phyloP scores from a whole-genome alignment of 2,888 invertebrate species.

The Andrena hattorfiana region DNA sequence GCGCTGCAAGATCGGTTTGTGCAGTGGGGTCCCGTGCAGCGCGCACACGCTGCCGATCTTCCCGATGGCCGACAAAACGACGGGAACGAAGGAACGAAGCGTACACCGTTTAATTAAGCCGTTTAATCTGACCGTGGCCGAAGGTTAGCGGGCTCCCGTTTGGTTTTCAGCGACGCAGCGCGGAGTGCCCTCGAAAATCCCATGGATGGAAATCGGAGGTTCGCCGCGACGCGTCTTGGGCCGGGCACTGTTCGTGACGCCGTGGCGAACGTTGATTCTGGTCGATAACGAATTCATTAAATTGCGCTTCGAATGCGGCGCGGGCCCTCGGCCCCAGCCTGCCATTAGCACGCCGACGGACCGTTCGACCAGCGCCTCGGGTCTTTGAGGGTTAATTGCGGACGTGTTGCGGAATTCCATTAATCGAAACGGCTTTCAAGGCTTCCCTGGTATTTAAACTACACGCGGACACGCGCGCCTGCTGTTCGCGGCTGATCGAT shows the following conservation, averaged over 20 bases:
- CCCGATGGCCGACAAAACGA: no score
- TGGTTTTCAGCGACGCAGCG: background rate
- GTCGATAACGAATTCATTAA: conserved; percentile 74
- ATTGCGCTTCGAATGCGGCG: conserved; percentile 73
- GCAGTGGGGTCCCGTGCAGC: no score
- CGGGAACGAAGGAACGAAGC: background rate
- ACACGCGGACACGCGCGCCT: conserved; percentile 54
- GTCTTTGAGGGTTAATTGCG: conserved; percentile 77
- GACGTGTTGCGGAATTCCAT: conserved; percentile 76
- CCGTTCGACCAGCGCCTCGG: conserved; percentile 71
- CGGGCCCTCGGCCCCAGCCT: conserved; percentile 53
- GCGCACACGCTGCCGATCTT: background rate
- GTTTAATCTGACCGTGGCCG: background rate
- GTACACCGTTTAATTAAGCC: background rate
- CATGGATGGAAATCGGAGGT: background rate
- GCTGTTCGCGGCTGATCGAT: conserved; percentile 64
- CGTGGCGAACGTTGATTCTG: conserved; percentile 59
- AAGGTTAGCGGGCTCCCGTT: background rate
- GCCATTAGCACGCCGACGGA: conserved; percentile 72
- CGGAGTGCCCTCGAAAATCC: conserved; percentile 9
- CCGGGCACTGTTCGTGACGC: background rate
- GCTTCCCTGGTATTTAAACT: conserved; percentile 73
- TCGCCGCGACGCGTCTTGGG: conserved; percentile 9
- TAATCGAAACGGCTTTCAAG: conserved; percentile 75
- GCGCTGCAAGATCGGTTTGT: no score